These are phyloP conservation scores for Myotis vivesi DNA, from an alignment of 2,797 vertebrate genomes.

Conservation along the genomic window DNA sequence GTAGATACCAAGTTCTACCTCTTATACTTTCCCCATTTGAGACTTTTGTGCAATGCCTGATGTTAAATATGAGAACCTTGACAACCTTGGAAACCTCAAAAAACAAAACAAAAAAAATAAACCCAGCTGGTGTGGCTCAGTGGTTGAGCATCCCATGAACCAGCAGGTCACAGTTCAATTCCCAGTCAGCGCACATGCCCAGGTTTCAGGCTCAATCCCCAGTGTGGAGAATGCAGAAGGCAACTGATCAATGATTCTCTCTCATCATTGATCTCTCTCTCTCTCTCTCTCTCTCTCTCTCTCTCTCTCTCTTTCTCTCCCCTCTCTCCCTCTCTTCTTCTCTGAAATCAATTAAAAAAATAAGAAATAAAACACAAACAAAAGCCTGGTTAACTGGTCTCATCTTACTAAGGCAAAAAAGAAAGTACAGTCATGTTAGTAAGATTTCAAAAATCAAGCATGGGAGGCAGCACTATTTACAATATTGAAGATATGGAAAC, in stretches of 20 bases:
- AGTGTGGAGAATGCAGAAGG: too few species aligned
- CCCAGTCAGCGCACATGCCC: too few species aligned
- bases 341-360: too few species aligned
- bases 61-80: conserved; percentile 29
- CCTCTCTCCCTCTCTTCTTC: too few species aligned
- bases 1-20: neutral
- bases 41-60: neutral
- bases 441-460: conserved; percentile 36
- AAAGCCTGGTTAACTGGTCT: neutral
- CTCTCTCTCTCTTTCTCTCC: too few species aligned
- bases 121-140: too few species aligned
- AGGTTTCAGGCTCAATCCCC: too few species aligned
- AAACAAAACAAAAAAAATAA: neutral
- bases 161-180: too few species aligned
- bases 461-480: neutral
- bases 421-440: neutral
- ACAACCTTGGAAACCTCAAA: conserved; percentile 1
- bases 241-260: too few species aligned
- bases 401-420: conserved; percentile 14
- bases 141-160: too few species aligned
- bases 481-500: neutral
- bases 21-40: neutral
- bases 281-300: too few species aligned
- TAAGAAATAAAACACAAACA: neutral
- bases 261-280: too few species aligned